Evolutionary conservation across 2,888 invertebrate species (phyloP).

Genomic region (Ophion slaviceki): DNA sequence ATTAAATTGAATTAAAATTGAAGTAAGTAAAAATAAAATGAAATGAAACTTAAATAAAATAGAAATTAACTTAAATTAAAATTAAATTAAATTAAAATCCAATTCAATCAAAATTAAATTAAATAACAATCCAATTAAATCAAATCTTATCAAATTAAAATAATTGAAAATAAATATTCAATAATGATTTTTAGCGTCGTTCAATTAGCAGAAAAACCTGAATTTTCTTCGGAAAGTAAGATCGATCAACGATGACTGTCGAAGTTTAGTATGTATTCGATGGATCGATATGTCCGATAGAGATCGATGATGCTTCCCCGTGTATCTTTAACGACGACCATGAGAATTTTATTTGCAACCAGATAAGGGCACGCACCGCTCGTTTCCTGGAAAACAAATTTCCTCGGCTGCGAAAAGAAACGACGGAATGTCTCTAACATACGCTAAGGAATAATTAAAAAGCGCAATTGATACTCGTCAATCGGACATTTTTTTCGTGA

Average conservation of each 20-base stretch:
- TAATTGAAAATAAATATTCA: not conserved
- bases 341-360: conserved; percentile 24
- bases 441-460: not conserved
- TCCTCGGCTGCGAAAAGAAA: not conserved
- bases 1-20: not conserved
- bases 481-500: not conserved
- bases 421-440: not conserved
- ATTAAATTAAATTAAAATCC: not conserved
- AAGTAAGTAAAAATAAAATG: not conserved
- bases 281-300: not conserved
- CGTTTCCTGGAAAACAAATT: not conserved
- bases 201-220: not conserved
- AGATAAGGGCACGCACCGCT: conserved; percentile 8
- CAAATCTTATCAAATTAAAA: not conserved
- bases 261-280: conserved; percentile 7
- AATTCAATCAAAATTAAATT: not conserved
- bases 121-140: not conserved
- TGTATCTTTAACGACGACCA: conserved; percentile 16
- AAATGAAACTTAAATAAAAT: not conserved
- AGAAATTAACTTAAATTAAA: not conserved
- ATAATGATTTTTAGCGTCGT: not conserved
- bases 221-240: not conserved
- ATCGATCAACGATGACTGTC: not conserved
- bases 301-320: not conserved
- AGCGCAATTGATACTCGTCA: not conserved